Evolutionary conservation across 2,888 invertebrate genomes (phyloP).

Genomic region (Chrysotoxum bicinctum): DNA sequence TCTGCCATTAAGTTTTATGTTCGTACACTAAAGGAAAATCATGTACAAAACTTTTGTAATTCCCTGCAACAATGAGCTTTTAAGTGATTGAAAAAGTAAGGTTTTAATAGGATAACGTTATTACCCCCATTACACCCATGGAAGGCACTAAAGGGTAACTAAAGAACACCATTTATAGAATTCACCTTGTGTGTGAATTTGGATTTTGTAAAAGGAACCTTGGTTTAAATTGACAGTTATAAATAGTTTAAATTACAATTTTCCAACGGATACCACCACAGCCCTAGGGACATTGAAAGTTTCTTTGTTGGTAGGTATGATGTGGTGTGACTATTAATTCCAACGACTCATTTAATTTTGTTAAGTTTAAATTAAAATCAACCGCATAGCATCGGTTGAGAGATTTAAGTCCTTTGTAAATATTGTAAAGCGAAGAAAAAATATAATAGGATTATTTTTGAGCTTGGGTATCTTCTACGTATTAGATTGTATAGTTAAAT

Average conservation of each 20-base stretch:
- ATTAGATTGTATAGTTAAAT: too few species aligned
- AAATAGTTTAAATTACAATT: neutral
- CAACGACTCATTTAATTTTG: neutral
- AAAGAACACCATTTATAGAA: neutral
- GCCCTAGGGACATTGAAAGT: neutral
- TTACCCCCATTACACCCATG: neutral
- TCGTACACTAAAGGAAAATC: neutral
- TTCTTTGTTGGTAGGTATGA: neutral
- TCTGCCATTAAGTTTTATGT: neutral
- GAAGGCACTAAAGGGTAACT: neutral
- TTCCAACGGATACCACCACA: neutral
- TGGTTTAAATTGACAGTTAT: neutral
- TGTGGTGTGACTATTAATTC: neutral
- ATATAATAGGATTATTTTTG: neutral
- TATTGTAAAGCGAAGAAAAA: neutral
- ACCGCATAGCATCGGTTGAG: neutral
- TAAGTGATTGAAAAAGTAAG: conserved; percentile 1
- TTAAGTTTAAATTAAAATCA: neutral
- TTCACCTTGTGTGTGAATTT: neutral
- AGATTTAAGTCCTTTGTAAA: neutral
- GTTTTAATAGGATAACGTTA: neutral
- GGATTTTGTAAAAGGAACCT: neutral
- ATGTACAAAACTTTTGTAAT: neutral
- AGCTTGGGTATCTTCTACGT: neutral
- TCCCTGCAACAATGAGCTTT: neutral